Evolutionary conservation across 2,113 vertebrate genomes (phyloP), one percentile per base, ranked within the genome.

Genomic region (Kobus ellipsiprymnus): DNA sequence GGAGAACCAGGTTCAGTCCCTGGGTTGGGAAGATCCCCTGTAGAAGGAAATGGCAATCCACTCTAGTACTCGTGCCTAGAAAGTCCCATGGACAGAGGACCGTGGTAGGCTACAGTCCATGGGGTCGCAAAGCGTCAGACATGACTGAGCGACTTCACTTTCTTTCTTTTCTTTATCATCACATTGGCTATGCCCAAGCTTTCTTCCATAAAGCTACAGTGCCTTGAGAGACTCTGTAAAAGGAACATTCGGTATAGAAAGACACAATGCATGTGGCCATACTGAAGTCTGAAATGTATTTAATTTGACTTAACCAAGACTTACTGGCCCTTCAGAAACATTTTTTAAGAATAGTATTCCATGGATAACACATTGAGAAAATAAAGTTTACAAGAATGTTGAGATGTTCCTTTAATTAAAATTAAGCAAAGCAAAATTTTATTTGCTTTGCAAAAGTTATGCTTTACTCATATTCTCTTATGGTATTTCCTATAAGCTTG

Each of bases 401-500:
- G 11, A 48, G 29, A 77, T 85, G 29, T 2, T 23, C 25, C 7
- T 80, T 71, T 40, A 30, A 33, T 52, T 82, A 92, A 94, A 96
- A 78, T 82, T 48, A 93, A 95, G 46, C 27, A 90, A 95, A 88
- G 54, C 7, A 84, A 62, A 87, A 85, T 7, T 30, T 95, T 4
- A 46, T 91, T 84, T 96, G 40, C 12, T 97, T 97, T 29, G 52
- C 16, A 29, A 97, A 94, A 91, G 95, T 95, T 57, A 21, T 71
- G n/a, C 94, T 97, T 98, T 96, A 40, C 67, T 96, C 33, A 78
- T 92, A 85, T 85, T 48, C 21, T 19, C 23, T 60, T 95, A 55
- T 81, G 94, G 95, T 95, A 93, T 91, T 98, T 91, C 46, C 94
- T 95, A 71, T 87, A 97, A 96, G 52, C 52, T 67, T 1, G 64